Conservation (phyloP, 2,797 vertebrate genomes). For the Sebastes taczanowskii region DNA sequence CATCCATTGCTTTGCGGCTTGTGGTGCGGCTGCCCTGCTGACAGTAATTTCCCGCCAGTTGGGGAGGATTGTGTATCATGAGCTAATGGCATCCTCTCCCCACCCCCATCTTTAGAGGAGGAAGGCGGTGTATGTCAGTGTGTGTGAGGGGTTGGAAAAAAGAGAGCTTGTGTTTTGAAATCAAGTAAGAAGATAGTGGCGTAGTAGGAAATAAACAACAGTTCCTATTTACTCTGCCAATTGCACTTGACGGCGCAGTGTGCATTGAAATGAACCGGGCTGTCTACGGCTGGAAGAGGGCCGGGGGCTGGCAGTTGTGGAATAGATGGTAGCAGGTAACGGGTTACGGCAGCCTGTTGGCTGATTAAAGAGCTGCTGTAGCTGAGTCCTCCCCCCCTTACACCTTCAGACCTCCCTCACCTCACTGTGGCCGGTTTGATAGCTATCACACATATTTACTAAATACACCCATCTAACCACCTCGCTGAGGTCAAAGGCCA, state of each 20-base stretch:
- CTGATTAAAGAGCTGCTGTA: constrained; percentile 74
- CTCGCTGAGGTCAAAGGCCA: constrained; percentile 31
- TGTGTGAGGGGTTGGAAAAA: constrained; percentile 29
- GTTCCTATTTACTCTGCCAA: constrained; percentile 76
- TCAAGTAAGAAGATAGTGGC: constrained; percentile 39
- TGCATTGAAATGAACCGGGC: constrained; percentile 83
- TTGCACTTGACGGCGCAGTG: constrained; percentile 79
- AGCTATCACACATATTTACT: constrained; percentile 69
- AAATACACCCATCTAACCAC: constrained; percentile 39
- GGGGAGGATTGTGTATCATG: constrained; percentile 74
- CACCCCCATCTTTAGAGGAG: constrained; percentile 55
- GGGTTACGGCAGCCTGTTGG: constrained; percentile 15
- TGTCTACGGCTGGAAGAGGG: constrained; percentile 65
- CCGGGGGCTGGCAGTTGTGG: constrained; percentile 40
- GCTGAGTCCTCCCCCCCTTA: constrained; percentile 27
- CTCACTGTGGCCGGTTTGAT: constrained; percentile 68
- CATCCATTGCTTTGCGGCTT: constrained; percentile 74
- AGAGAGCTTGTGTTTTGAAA: constrained; percentile 41
- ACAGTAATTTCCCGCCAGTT: constrained; percentile 77
- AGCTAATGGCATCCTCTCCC: constrained; percentile 73
- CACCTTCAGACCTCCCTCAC: constrained; percentile 16
- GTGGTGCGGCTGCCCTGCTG: constrained; percentile 69
- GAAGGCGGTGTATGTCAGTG: constrained; percentile 31
- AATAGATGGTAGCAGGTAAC: constrained; percentile 74
- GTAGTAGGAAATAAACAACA: constrained; percentile 84